Evolutionary conservation across 2,888 invertebrate species (phyloP).

Genomic region (Lasioglossum lativentre): DNA sequence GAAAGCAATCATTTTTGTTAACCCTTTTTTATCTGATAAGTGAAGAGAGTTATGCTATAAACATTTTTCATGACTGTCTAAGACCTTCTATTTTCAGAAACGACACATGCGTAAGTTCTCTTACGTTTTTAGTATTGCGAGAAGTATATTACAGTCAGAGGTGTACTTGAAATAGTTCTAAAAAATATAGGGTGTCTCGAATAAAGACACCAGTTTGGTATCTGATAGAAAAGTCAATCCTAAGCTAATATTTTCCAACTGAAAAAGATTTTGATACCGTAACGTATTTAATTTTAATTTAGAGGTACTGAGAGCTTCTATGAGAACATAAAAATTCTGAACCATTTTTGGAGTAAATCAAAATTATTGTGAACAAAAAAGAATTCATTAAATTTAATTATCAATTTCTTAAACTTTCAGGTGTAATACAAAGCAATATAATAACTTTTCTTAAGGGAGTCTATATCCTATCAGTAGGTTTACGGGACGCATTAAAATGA

Average conservation of each 20-base stretch:
- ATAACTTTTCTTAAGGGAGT: background rate
- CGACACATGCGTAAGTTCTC: background rate
- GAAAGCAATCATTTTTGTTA: background rate
- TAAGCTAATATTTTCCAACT: background rate
- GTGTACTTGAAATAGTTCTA: slow-evolving; percentile 42
- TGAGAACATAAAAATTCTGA: background rate
- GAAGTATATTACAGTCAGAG: background rate
- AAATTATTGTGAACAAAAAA: background rate
- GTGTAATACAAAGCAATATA: background rate
- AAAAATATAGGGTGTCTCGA: slow-evolving; percentile 11
- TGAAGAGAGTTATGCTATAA: background rate
- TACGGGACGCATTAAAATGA: too few relatives aligned
- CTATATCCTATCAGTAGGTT: too few relatives aligned
- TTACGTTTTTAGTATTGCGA: background rate
- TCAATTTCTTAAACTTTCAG: background rate
- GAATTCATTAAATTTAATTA: background rate
- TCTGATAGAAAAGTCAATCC: background rate
- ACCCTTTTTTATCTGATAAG: background rate
- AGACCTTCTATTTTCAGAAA: background rate
- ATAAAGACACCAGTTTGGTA: background rate
- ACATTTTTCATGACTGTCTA: background rate
- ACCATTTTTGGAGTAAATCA: background rate
- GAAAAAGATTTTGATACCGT: background rate
- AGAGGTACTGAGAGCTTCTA: background rate
- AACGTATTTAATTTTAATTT: background rate